Percentiles rank a stretch among this genome's conserved stretches.
Evolutionary conservation across 1,140 invertebrate genomes (phyloP).

Genomic region (Leucophenga varia): DNA sequence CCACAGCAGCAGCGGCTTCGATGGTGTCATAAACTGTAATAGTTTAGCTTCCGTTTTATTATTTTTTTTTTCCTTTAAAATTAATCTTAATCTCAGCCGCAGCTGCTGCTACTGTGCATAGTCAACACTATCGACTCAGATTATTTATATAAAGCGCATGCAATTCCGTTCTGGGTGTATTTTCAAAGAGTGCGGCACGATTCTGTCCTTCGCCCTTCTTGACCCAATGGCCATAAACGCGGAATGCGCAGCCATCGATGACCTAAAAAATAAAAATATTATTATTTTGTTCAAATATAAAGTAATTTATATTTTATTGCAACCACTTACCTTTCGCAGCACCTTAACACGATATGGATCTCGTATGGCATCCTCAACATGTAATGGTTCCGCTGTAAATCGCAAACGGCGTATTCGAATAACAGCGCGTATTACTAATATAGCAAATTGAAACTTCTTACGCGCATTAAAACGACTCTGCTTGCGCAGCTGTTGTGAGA

Average conservation of each 20-base stretch:
- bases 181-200: slow-evolving; percentile 94
- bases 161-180: slow-evolving; percentile 84
- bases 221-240: slow-evolving; percentile 99
- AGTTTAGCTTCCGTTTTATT: no score
- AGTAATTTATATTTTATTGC: neutral
- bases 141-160: slow-evolving; percentile 81
- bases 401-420: slow-evolving; percentile 78
- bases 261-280: slow-evolving; percentile 66
- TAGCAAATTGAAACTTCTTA: slow-evolving; percentile 78
- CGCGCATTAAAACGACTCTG: slow-evolving; percentile 76
- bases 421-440: slow-evolving; percentile 80
- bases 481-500: slow-evolving; percentile 76
- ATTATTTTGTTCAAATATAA: neutral
- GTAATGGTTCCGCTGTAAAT: slow-evolving; percentile 77
- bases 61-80: no score
- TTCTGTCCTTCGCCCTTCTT: slow-evolving; percentile 98
- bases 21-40: no score
- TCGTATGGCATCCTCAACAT: slow-evolving; percentile 68
- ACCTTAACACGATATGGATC: slow-evolving; percentile 92
- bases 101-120: no score
- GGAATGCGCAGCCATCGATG: slow-evolving; percentile 96
- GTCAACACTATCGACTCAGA: slow-evolving; percentile 72
- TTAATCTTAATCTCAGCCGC: no score
- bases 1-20: no score
- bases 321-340: slow-evolving; percentile 76